phyloP scores from a whole-genome alignment of 2,113 vertebrate genomes.

The Bufo bufo region DNA sequence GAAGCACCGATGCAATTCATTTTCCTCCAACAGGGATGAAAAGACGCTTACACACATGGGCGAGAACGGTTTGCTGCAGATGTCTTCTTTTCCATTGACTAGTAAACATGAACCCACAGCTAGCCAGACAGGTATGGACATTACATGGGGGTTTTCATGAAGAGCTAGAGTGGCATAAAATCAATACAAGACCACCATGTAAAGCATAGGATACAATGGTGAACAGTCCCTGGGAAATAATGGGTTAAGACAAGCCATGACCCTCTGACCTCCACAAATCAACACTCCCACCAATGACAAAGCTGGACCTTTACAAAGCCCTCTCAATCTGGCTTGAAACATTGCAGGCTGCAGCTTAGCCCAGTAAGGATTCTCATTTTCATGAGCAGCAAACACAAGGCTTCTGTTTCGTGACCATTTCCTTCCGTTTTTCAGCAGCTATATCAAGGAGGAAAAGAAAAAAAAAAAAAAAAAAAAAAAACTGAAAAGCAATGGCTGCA shows the following conservation, averaged over 20 bases:
- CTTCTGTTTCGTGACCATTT: constrained; percentile 52
- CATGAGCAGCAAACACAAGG: constrained; percentile 56
- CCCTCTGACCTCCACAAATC: constrained; percentile 72
- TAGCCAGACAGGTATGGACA: background rate
- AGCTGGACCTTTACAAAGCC: constrained; percentile 71
- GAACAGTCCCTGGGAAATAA: constrained; percentile 27
- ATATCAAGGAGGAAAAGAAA: background rate
- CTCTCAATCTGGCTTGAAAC: constrained; percentile 73
- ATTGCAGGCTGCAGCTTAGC: constrained; percentile 70
- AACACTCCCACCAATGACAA: constrained; percentile 70
- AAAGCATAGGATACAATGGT: background rate
- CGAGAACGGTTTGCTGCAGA: background rate
- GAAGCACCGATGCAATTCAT: constrained; percentile 35
- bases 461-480: constrained; percentile 9
- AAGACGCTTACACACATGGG: background rate
- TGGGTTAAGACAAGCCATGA: constrained; percentile 64
- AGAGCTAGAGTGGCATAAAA: background rate
- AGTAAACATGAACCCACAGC: background rate
- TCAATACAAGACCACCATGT: background rate
- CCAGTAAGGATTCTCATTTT: constrained; percentile 71
- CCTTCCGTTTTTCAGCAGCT: constrained; percentile 37
- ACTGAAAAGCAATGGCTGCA: constrained; percentile 5
- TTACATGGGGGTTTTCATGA: background rate
- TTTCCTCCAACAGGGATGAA: background rate
- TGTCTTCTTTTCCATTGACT: background rate